Conservation (phyloP, 2,888 invertebrate genomes). For the Hesperia comma region DNA sequence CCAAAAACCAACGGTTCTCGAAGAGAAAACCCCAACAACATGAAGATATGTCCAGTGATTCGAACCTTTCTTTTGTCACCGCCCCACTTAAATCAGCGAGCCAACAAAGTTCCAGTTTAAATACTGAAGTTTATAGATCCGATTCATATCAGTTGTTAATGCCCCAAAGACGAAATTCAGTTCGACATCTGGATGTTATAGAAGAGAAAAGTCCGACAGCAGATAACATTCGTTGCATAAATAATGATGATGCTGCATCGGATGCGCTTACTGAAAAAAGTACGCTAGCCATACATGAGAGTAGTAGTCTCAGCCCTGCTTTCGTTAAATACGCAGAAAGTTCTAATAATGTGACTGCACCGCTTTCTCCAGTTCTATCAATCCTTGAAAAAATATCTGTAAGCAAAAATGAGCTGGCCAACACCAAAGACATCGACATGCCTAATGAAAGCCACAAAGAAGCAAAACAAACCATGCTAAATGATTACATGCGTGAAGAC, state of each 20-base stretch:
- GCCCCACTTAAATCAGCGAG: constrained; percentile 44
- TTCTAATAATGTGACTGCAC: constrained; percentile 67
- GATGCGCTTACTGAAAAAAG: constrained; percentile 26
- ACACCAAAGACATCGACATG: constrained; percentile 43
- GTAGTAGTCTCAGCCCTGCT: constrained; percentile 23
- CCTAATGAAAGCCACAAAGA: constrained; percentile 32
- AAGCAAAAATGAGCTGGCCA: constrained; percentile 56
- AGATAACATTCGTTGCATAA: constrained; percentile 39
- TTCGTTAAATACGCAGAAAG: constrained; percentile 48
- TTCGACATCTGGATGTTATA: constrained; percentile 55
- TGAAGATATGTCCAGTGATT: constrained; percentile 55
- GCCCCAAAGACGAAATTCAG: constrained; percentile 46
- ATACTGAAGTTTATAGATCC: constrained; percentile 60
- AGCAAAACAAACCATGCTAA: constrained; percentile 44
- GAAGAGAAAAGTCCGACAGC: constrained; percentile 51
- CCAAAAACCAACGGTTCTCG: not conserved
- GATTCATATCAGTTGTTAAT: constrained; percentile 70
- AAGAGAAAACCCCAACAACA: constrained; percentile 37
- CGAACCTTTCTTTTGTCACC: constrained; percentile 55
- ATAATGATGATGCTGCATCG: constrained; percentile 15
- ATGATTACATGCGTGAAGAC: constrained; percentile 57
- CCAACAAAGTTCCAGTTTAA: constrained; percentile 52
- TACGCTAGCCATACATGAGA: constrained; percentile 36
- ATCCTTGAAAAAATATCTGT: constrained; percentile 72
- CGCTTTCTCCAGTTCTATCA: constrained; percentile 72